Conservation (phyloP, 2,888 invertebrate genomes). For the Miltochrista miniata region DNA sequence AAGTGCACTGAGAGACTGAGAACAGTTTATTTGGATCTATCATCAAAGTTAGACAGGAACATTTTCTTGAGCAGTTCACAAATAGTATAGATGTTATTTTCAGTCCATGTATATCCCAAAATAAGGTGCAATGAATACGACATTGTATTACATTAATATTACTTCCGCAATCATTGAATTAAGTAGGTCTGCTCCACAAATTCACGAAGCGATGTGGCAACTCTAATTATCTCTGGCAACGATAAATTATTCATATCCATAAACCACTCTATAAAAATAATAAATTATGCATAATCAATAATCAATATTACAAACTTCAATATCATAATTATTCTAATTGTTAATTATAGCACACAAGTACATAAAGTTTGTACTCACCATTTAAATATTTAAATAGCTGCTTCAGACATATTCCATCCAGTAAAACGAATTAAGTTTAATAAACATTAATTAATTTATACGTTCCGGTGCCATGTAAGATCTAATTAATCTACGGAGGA, state of each 20-base stretch:
- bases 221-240: constrained; percentile 22
- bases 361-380: constrained; percentile 63
- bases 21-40: no score
- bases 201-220: constrained; percentile 22
- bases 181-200: constrained; percentile 33
- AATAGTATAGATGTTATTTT: constrained; percentile 12
- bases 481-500: constrained; percentile 73
- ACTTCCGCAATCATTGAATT: constrained; percentile 41
- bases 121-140: constrained; percentile 25
- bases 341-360: constrained; percentile 22
- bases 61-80: neutral
- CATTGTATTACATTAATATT: constrained; percentile 30
- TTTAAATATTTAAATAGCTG: constrained; percentile 65
- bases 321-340: constrained; percentile 14
- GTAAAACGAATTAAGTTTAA: constrained; percentile 53
- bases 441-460: constrained; percentile 69
- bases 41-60: neutral
- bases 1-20: neutral
- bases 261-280: neutral
- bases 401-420: constrained; percentile 60
- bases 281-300: neutral
- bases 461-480: constrained; percentile 75
- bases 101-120: constrained; percentile 24
- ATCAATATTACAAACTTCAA: constrained; percentile 1
- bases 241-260: constrained; percentile 18